Base-by-base conservation (phyloP, 2,888 invertebrate genomes). In the Eupithecia centaureata region DNA sequence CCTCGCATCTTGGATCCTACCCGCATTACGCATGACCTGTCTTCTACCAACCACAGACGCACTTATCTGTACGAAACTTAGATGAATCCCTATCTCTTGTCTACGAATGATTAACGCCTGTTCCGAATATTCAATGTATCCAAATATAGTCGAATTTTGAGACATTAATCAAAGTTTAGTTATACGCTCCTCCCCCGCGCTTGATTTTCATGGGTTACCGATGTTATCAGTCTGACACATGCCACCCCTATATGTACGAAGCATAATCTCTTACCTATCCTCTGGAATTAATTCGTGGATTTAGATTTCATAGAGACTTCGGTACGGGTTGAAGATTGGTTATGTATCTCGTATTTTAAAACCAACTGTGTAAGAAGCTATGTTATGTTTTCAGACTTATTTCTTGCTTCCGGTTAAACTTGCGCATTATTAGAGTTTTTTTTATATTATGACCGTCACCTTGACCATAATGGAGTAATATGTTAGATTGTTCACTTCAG, bases 11-110 rank as follows among this genome's bases (percentile, higher is more conserved):
- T 83, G 97, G 98, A 80, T 97, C 98, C 70, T 98, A 98, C 90
- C 97, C 98, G n/a, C 98, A 98, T 93, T 98, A 98, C 95, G 97
- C 98, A 97, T 98, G 97, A 98, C 97, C 96, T 84, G 82, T 84
- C 82, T 71, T 66, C 54, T 61, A 65, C 56, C 30, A 33, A 67
- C 65, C 63, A 70, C 51, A 61, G 35, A 47, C 52, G 42, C 63
- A 67, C 61, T 67, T 63, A 61, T 68, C 67, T 71, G n/a, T 27
- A 56, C 54, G 22, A 47, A 10, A 47, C 47, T 22, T 22, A 30
- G 5, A 3, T 30, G 3, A 30, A 5, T 30, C 35, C 10, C 10
- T 22, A 22, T 22, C 47, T 12, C 10, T 22, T 18, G 8, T 18
- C 22, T 4, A 47, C 47, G 22, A 10, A 4, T 47, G 18, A 47